Conservation (phyloP, 2,113 vertebrate genomes). For the Lethenteron reissneri region DNA sequence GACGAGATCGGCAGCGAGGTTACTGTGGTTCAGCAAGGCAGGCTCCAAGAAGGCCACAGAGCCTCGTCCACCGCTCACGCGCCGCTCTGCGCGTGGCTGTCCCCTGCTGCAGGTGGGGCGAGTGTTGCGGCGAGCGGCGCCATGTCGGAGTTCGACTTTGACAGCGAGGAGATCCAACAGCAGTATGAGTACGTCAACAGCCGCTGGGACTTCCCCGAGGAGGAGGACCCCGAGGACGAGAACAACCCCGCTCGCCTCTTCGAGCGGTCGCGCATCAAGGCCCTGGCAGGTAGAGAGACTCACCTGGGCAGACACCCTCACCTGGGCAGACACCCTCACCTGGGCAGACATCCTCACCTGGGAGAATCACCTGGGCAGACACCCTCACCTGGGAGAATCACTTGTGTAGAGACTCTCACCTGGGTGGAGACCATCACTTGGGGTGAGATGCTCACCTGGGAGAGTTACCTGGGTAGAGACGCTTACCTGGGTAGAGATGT, state of each 20-base stretch:
- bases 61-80: too few species aligned
- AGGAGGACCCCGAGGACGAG: constrained; percentile 72
- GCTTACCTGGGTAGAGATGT: too few species aligned
- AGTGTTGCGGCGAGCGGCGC: constrained; percentile 19
- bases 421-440: not conserved
- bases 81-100: too few species aligned
- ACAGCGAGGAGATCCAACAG: constrained; percentile 71
- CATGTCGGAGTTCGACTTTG: constrained; percentile 78
- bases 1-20: too few species aligned
- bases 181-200: constrained; percentile 66
- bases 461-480: too few species aligned
- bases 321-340: not conserved
- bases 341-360: too few species aligned
- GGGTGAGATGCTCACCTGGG: not conserved
- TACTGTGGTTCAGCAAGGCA: too few species aligned
- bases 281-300: constrained; percentile 54
- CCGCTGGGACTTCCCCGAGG: constrained; percentile 55
- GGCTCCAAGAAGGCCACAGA: too few species aligned
- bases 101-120: too few species aligned
- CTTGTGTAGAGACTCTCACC: not conserved
- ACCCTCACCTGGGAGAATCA: not conserved
- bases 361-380: too few species aligned
- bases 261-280: constrained; percentile 93
- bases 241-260: constrained; percentile 78
- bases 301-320: not conserved